Evolutionary conservation across 2,888 invertebrate species (phyloP).

Genomic region (Hypomecis atomaria): DNA sequence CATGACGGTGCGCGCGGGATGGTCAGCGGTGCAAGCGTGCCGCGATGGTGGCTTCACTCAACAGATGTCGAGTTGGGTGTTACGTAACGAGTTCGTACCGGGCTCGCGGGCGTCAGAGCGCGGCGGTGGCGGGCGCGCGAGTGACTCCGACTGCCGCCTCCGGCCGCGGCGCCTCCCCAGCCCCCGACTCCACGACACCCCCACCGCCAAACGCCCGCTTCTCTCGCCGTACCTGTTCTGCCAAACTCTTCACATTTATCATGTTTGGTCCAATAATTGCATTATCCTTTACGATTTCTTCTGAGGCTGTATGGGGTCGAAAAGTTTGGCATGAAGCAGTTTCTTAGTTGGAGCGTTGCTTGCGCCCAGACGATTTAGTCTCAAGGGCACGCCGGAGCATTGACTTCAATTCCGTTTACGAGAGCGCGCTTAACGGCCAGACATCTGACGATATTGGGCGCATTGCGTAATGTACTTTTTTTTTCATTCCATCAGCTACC

Average conservation of each 20-base stretch:
- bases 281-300: slow-evolving; percentile 35
- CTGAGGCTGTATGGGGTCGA: slow-evolving; percentile 27
- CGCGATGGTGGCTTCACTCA: slow-evolving; percentile 68
- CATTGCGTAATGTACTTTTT: slow-evolving; percentile 57
- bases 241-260: slow-evolving; percentile 45
- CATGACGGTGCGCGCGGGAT: slow-evolving; percentile 71
- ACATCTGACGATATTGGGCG: slow-evolving; percentile 56
- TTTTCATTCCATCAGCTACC: slow-evolving; percentile 3
- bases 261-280: slow-evolving; percentile 50
- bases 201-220: slow-evolving; percentile 44
- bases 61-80: slow-evolving; percentile 75
- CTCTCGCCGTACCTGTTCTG: slow-evolving; percentile 45
- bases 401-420: slow-evolving; percentile 57
- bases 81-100: slow-evolving; percentile 74
- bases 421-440: slow-evolving; percentile 49
- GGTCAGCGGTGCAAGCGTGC: slow-evolving; percentile 77
- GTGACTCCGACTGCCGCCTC: slow-evolving; percentile 50
- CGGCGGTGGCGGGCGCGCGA: slow-evolving; percentile 74
- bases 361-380: slow-evolving; percentile 30
- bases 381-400: slow-evolving; percentile 57
- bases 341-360: slow-evolving; percentile 5
- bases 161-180: slow-evolving; percentile 44
- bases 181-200: slow-evolving; percentile 42
- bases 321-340: slow-evolving; percentile 38
- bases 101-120: slow-evolving; percentile 63